phyloP scores from a whole-genome alignment of 2,888 invertebrate genomes.

The Drosophila maculinotata region DNA sequence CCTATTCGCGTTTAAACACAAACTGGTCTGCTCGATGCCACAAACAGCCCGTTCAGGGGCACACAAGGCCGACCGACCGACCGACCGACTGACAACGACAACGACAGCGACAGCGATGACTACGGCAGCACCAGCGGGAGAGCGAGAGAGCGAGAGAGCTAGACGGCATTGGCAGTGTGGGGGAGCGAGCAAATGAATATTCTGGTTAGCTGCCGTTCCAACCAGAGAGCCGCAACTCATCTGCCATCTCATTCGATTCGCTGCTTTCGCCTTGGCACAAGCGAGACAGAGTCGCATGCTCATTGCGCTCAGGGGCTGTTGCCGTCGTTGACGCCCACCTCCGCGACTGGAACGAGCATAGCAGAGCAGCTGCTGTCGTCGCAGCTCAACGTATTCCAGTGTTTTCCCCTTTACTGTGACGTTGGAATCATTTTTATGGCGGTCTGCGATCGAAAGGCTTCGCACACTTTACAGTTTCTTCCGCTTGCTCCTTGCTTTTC shows the following conservation, averaged over 20 bases:
- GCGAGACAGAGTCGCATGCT: constrained; percentile 35
- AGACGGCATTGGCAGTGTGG: constrained; percentile 13
- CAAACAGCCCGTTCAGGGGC: constrained; percentile 37
- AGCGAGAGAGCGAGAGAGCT: constrained; percentile 31
- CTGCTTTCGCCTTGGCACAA: neutral
- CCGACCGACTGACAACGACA: constrained; percentile 8
- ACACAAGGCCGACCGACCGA: constrained; percentile 40
- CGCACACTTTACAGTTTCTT: constrained; percentile 46
- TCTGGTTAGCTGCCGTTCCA: constrained; percentile 57
- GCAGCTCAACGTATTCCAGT: constrained; percentile 44
- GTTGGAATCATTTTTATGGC: constrained; percentile 76
- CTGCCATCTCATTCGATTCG: constrained; percentile 33
- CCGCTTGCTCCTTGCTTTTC: constrained; percentile 35
- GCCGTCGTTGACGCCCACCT: constrained; percentile 68
- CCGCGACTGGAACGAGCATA: constrained; percentile 64
- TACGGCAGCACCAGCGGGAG: constrained; percentile 4
- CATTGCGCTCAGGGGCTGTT: constrained; percentile 51
- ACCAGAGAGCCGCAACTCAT: constrained; percentile 50
- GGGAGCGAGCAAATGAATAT: constrained; percentile 30
- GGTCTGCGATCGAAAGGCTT: constrained; percentile 76
- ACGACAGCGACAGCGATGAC: constrained; percentile 7
- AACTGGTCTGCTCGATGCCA: constrained; percentile 79
- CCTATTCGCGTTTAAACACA: constrained; percentile 84
- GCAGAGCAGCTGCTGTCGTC: constrained; percentile 37
- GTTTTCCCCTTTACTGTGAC: constrained; percentile 45